These are phyloP conservation scores for Polydesmus complanatus DNA, from an alignment of 2,888 invertebrate species.

Conservation along the genomic window DNA sequence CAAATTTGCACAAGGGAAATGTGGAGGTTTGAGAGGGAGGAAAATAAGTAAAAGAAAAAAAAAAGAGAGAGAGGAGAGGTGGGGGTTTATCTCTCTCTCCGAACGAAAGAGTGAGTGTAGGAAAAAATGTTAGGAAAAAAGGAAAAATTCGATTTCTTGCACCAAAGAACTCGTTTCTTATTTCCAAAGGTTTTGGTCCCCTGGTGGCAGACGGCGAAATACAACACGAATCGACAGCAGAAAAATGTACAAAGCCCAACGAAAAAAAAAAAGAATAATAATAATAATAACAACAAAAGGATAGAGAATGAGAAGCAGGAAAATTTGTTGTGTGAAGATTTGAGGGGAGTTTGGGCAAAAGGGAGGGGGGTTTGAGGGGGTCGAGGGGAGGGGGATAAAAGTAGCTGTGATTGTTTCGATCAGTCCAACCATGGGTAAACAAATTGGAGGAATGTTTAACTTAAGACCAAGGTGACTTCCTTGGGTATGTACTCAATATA, in stretches of 20 bases:
- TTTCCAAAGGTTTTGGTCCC: background rate
- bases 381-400: no score
- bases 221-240: background rate
- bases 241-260: background rate
- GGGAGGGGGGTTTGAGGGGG: no score
- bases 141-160: conserved; percentile 3
- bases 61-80: background rate
- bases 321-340: no score
- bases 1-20: conserved; percentile 1
- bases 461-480: no score
- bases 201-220: background rate
- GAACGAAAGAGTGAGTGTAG: background rate
- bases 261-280: no score
- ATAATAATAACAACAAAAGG: no score
- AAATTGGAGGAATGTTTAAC: no score
- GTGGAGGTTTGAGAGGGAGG: background rate
- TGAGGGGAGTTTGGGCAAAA: no score
- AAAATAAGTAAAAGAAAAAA: background rate
- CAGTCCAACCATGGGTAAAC: no score
- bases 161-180: conserved; percentile 4
- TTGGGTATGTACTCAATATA: no score
- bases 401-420: no score
- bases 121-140: background rate
- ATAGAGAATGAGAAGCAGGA: no score
- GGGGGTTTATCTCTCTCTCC: background rate